Percentiles rank a stretch among this genome's conserved stretches.
phyloP scores from a whole-genome alignment of 1,140 invertebrate species.

The Cardiocondyla obscurior region DNA sequence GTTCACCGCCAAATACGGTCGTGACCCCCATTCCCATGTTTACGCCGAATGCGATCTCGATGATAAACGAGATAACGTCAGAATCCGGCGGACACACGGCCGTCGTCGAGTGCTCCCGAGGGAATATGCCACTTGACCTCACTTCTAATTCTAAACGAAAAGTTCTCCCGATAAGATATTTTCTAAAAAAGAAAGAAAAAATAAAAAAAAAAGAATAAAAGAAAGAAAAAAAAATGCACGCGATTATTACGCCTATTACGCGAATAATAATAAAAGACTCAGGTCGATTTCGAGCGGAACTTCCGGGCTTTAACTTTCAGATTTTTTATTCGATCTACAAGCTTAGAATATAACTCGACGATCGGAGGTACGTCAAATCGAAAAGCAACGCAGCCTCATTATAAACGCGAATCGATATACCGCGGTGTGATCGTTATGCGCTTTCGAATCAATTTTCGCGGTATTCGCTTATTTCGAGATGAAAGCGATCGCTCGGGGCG shows the following conservation, averaged over 20 bases:
- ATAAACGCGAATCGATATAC: background rate
- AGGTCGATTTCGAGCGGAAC: too few species aligned
- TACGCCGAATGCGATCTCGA: slow-evolving; percentile 25
- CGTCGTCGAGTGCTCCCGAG: background rate
- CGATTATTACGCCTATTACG: too few species aligned
- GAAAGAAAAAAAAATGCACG: too few species aligned
- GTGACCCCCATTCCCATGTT: background rate
- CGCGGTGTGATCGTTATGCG: background rate
- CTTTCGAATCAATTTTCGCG: background rate
- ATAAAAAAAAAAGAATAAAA: background rate
- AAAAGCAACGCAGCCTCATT: too few species aligned
- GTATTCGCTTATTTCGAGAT: background rate
- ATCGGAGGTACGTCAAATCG: too few species aligned
- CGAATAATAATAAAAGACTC: too few species aligned
- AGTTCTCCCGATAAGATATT: background rate
- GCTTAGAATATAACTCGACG: too few species aligned
- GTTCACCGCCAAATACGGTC: background rate
- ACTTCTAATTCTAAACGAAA: background rate
- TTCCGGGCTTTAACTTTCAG: too few species aligned
- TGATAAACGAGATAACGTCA: slow-evolving; percentile 19
- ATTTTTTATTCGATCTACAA: too few species aligned
- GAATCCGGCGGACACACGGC: background rate
- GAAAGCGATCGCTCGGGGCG: background rate
- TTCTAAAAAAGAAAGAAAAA: background rate
- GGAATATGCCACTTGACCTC: background rate